Evolutionary conservation across 2,888 invertebrate genomes (phyloP).

Genomic region (Hecatera dysodea): DNA sequence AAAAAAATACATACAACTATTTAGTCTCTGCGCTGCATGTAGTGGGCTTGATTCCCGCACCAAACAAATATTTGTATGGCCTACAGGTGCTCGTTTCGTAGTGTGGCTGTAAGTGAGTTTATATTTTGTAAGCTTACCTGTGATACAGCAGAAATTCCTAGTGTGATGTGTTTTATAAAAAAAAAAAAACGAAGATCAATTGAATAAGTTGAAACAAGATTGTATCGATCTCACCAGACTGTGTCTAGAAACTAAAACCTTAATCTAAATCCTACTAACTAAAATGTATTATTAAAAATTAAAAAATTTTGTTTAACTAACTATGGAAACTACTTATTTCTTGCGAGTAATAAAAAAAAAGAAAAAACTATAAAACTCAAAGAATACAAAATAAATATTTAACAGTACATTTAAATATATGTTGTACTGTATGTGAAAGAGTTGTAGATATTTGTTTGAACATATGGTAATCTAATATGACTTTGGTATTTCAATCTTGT

Average conservation of each 20-base stretch:
- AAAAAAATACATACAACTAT: too few relatives aligned
- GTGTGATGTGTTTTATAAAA: too few relatives aligned
- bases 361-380: neutral
- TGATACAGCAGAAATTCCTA: too few relatives aligned
- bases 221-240: neutral
- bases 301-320: neutral
- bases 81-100: too few relatives aligned
- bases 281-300: neutral
- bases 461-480: slow-evolving; percentile 86
- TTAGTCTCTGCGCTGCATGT: too few relatives aligned
- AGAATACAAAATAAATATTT: neutral
- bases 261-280: neutral
- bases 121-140: too few relatives aligned
- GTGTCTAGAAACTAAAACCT: neutral
- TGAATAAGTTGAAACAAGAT: neutral
- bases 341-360: neutral
- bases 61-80: too few relatives aligned
- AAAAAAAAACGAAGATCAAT: neutral
- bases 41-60: too few relatives aligned
- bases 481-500: slow-evolving; percentile 88
- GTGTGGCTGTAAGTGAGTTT: too few relatives aligned
- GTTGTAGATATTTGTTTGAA: slow-evolving; percentile 77
- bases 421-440: slow-evolving; percentile 70
- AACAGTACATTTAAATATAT: slow-evolving; percentile 27
- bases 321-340: neutral